Evolutionary conservation across 2,888 invertebrate species (phyloP), one percentile per base, ranked within the genome.

Genomic region (Rapana venosa): DNA sequence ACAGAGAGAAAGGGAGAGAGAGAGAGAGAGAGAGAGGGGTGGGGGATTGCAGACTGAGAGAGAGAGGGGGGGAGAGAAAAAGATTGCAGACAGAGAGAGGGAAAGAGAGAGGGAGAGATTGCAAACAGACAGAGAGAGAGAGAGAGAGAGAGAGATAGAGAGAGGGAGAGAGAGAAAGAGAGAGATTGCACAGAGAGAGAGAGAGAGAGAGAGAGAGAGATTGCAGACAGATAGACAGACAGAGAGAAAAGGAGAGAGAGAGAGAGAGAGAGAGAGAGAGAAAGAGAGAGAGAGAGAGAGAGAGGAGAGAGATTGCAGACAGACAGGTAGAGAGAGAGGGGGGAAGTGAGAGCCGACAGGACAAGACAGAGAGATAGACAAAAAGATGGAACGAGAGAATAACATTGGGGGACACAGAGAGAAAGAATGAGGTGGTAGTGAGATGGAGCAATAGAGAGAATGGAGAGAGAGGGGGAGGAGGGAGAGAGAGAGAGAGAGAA

Each of bases 281-380:
- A 13, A 13, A n/a, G 32, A n/a, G n/a, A 47, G 56, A 85, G 56
- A 47, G 32, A 47, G 35, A 32, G 36, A 13, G 35, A 35, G 13
- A 47, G 85, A n/a, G 32, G 35, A 36, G 35, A 87, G 77, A 74
- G 47, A 77, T 6, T n/a, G n/a, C n/a, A 87, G 77, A 77, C 17
- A 77, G 77, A 87, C 36, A 77, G n/a, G 26, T 4, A 77, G 77
- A 87, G n/a, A 77, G 77, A 87, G 47, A 77, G 47, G 13, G 35
- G 77, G 87, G 56, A 79, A 56, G 35, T 79, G 88, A 81, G 56
- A 58, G 58, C n/a, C n/a, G n/a, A 32, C 4, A 58, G 32, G 61
- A 61, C 58, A 35, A 8, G 32, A 30, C 20, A 66, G 32, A 83
- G 66, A 66, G 17, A 66, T 2, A 26, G 66, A 26, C 1, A 66